phyloP scores from a whole-genome alignment of 2,113 vertebrate genomes.

The Suncus etruscus region DNA sequence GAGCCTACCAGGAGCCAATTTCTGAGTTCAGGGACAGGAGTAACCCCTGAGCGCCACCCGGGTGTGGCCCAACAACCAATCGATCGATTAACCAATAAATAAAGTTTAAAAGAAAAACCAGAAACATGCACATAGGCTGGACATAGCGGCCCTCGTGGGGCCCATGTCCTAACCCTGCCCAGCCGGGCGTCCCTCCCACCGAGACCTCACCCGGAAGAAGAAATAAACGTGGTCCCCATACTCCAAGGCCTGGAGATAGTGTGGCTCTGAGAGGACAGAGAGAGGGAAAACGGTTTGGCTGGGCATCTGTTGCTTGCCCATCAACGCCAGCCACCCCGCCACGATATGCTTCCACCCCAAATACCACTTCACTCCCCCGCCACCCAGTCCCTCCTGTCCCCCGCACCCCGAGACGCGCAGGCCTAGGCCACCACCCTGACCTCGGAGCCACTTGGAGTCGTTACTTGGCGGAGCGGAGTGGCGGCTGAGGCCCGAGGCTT shows the following conservation, averaged over 20 bases:
- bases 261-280: constrained; percentile 89
- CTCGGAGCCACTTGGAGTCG: constrained; percentile 97
- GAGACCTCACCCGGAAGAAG: constrained; percentile 98
- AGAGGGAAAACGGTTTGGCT: not conserved
- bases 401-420: not conserved
- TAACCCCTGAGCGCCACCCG: too few species aligned
- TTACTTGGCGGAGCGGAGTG: constrained; percentile 95
- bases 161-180: constrained; percentile 92
- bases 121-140: too few species aligned
- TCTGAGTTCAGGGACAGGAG: too few species aligned
- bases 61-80: too few species aligned
- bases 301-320: not conserved
- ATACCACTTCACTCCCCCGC: not conserved
- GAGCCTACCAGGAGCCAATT: too few species aligned
- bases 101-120: too few species aligned
- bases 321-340: too few species aligned
- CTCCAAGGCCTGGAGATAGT: constrained; percentile 95
- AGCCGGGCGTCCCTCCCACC: constrained; percentile 94
- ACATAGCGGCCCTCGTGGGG: too few species aligned
- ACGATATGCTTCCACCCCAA: too few species aligned
- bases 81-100: too few species aligned
- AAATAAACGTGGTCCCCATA: constrained; percentile 95
- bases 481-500: constrained; percentile 91
- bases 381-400: not conserved
- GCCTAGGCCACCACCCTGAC: constrained; percentile 84